Evolutionary conservation across 2,797 vertebrate species (phyloP).

Genomic region (Catharus ustulatus): DNA sequence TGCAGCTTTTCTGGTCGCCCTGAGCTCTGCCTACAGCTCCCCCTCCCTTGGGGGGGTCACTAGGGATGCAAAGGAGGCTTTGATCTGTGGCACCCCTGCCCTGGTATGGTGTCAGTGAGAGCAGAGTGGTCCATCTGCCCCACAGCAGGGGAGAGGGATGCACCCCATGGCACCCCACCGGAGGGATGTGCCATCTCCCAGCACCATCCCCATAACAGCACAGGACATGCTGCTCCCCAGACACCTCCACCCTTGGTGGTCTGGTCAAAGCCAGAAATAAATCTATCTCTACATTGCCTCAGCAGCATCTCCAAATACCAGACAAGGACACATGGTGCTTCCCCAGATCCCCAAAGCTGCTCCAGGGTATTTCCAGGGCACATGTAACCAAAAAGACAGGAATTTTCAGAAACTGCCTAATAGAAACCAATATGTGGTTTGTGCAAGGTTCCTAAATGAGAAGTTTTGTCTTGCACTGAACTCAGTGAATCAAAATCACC

Average conservation of each 20-base stretch:
- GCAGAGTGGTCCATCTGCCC: accelerated
- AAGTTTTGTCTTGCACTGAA: not conserved
- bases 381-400: accelerated
- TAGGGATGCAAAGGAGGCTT: not conserved
- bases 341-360: not conserved
- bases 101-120: accelerated
- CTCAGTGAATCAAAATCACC: not conserved
- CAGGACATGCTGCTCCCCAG: accelerated
- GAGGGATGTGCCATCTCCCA: not conserved
- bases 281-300: not conserved
- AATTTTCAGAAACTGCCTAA: not conserved
- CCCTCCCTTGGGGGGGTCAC: not conserved
- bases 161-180: not conserved
- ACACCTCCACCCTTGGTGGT: accelerated
- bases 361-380: not conserved
- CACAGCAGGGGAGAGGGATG: not conserved
- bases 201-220: not conserved
- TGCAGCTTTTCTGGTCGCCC: accelerated
- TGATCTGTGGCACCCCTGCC: not conserved
- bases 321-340: not conserved
- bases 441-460: not conserved
- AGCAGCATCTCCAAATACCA: not conserved
- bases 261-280: not conserved
- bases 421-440: not conserved
- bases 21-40: not conserved